Base-by-base conservation (phyloP, 2,888 invertebrate species). In the Torymus texanus region DNA sequence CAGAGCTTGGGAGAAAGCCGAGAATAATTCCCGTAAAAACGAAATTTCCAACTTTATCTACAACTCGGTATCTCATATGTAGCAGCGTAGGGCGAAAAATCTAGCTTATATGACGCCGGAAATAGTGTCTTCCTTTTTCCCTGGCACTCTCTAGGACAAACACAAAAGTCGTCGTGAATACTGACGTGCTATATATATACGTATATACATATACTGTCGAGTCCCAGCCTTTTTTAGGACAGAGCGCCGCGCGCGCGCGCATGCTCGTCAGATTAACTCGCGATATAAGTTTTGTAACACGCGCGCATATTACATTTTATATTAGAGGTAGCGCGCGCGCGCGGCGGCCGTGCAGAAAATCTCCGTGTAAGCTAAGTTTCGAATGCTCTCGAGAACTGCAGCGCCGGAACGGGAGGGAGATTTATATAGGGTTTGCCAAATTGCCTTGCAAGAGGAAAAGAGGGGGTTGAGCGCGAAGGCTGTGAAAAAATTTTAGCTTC, bases 361-460 rank as follows among this genome's bases (percentile, higher is more conserved):
- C 73, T 62, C 78, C 70, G 56, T 77, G 65, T 80, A 84, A 70
- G 71, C 41, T 84, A 87, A 88, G 86, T 88, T 88, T 87, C 83
- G 85, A 88, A 87, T 85, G 86, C 86, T 84, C 88, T 88, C 83
- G 81, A 85, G 67, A 24, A 65, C 41, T 41, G 41, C 41, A 41
- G 41, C 41, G 16, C 51, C 21, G 16, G 81, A 68, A 81, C 21
- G 84, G 81, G 41, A 41, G 41, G 41, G 41, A 41, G 41, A 84
- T 85, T 85, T 86, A 84, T 85, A 83, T 84, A 84, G 85, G 41
- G 82, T 86, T 85, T 86, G 85, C 85, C 85, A 87, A 87, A 88
- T 88, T 87, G 87, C 86, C 85, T 84, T 85, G 86, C 85, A 87
- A 86, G 84, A 85, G 24, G 18, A 53, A 59, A 59, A n/a, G 53